Percentiles rank a stretch among this genome's conserved stretches.
Evolutionary conservation across 2,113 vertebrate genomes (phyloP).

Genomic region (Petroica traversi): DNA sequence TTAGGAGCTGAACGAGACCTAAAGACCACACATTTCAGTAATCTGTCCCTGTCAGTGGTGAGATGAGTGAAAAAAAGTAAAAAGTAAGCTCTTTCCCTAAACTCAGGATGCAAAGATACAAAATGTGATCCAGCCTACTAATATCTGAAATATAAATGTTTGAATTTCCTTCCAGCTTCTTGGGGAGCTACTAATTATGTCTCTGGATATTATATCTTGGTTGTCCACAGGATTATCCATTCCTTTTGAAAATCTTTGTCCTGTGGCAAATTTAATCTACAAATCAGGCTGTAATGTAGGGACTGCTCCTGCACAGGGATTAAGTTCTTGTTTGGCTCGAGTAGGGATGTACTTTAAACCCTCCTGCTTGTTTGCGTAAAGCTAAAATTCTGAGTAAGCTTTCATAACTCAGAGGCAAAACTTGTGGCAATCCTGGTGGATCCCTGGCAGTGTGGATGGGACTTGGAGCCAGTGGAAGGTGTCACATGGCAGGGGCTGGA

Average conservation of each 20-base stretch:
- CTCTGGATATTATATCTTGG: background rate
- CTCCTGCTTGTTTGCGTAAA: background rate
- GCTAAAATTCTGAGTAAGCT: background rate
- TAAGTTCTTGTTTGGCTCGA: background rate
- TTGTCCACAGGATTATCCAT: background rate
- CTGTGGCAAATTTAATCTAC: background rate
- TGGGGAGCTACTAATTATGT: background rate
- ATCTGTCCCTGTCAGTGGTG: background rate
- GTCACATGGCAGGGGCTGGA: background rate
- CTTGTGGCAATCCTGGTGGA: background rate
- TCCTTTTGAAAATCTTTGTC: background rate
- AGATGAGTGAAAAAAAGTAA: background rate
- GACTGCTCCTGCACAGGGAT: background rate
- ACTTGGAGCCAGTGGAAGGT: background rate
- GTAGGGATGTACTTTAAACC: background rate
- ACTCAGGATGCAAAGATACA: background rate
- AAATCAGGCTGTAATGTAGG: background rate
- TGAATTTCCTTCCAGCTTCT: background rate
- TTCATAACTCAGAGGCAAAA: background rate
- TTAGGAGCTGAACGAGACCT: constrained; percentile 10
- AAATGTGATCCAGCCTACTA: background rate
- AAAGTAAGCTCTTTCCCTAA: background rate
- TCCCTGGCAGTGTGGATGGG: background rate
- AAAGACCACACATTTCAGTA: background rate
- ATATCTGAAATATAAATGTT: background rate